Evolutionary conservation across 2,888 invertebrate species (phyloP), one percentile per base, ranked within the genome.

Genomic region (Diplazon laetatorius): DNA sequence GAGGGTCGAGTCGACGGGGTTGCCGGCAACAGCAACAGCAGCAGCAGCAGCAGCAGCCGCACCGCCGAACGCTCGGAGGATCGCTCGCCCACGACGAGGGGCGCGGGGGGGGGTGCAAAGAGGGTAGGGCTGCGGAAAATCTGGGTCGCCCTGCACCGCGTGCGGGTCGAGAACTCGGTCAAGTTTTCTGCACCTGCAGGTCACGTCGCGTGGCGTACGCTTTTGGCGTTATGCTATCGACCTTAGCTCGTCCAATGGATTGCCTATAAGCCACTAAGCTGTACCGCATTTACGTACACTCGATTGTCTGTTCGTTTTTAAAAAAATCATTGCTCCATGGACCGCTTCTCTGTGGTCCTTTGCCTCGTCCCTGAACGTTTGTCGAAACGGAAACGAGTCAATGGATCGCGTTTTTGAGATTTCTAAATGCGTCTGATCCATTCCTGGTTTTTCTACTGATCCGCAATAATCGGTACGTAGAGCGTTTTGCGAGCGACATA

Each of bases 131-230:
- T 77, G 79, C 66, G 66, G 69, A n/a, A 84, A 86, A 89, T 89
- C 87, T 88, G 81, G 89, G 89, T 88, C 89, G 84, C 84, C 89
- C 87, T 89, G 88, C 87, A 85, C 88, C 86, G 87, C 85, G 87
- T 85, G 86, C 85, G 85, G 83, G 83, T 86, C 86, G 85, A 78
- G 85, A 90, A 89, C 88, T 90, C 89, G 90, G 90, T 90, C 90
- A 90, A 89, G 89, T 89, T 89, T 89, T 89, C 89, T 88, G 89
- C 89, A 89, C 89, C 89, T 89, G 89, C 89, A 87, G 87, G 88
- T 88, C 83, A 82, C 81, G 80, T 82, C 80, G 79, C 82, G 80
- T 57, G 81, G 72, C 75, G 63, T 52, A 30, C 59, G 52, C 57
- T 63, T 66, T 69, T 78, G 42, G 60, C 60, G 39, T 20, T 25